Base-by-base conservation (phyloP, 1,140 invertebrate genomes). In the Drosophila pseudoananassae region DNA sequence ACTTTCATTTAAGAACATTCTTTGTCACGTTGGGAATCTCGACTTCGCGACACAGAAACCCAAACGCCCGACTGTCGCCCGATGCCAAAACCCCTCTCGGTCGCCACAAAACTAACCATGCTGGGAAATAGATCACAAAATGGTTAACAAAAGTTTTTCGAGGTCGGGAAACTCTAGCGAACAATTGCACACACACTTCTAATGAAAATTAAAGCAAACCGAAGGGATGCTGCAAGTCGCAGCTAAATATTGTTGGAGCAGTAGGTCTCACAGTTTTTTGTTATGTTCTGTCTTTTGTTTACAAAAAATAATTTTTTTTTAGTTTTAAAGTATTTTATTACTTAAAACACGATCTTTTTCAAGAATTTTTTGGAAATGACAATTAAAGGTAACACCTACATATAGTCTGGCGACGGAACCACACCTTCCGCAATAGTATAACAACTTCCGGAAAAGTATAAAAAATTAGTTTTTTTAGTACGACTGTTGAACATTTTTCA, bases 1-100 rank as follows among this genome's bases (percentile, higher is more conserved):
- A 91, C 90, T 91, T 91, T 91, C 90, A 91, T 91, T 91, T 75
- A 91, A 91, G 84, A 89, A 73, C 69, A 87, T 55, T 80, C 81
- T 80, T 72, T 51, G 71, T 54, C 61, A 45, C 79, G 60, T 70
- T 75, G 73, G 40, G 36, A 54, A 47, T 78, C 63, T 40, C 59
- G 46, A 59, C 78, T 56, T 70, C 64, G 64, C 79, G 89, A 79
- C 84, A 83, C 87, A 90, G 71, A 90, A 90, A 89, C 58, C 45
- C 58, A 52, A 61, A 20, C 60, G 36, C 68, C 46, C 73, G 66
- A 59, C 47, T 38, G 47, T 38, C 47, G 57, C 31, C 57, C 57
- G 57, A 59, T 27, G 57, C 76, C 71, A 63, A 25, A 46, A 17
- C 40, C 40, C 20, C 43, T 7, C 63, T 38, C n/a, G 36, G 33